phyloP scores from a whole-genome alignment of 2,888 invertebrate species.

The Rhingia campestris region DNA sequence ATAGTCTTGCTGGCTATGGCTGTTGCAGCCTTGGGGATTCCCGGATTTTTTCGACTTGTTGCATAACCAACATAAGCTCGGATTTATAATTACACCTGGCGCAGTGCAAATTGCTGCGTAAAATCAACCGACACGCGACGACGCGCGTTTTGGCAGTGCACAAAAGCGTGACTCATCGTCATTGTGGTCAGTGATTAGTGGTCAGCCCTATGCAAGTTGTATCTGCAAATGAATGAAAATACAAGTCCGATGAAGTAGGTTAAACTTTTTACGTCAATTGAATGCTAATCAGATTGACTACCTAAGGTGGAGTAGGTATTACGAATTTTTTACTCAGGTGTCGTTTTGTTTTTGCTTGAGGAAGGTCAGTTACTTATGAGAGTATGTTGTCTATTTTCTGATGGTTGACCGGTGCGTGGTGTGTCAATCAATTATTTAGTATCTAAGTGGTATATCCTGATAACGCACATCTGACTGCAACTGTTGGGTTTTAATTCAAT shows the following conservation, averaged over 20 bases:
- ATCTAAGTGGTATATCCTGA: too few relatives aligned
- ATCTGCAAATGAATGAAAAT: neutral
- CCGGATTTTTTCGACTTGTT: conserved; percentile 42
- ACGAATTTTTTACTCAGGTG: too few relatives aligned
- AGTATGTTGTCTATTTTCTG: too few relatives aligned
- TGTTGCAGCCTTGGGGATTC: conserved; percentile 67
- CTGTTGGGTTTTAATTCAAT: too few relatives aligned
- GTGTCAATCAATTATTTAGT: too few relatives aligned
- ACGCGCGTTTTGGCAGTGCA: conserved; percentile 8
- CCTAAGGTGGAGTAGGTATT: neutral
- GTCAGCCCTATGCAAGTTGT: neutral
- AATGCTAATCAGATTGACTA: conserved; percentile 54
- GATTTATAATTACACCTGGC: conserved; percentile 37
- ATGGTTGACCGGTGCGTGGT: too few relatives aligned
- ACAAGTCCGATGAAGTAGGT: conserved; percentile 45
- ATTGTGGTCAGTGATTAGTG: neutral
- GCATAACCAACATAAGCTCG: conserved; percentile 39
- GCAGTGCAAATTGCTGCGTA: neutral
- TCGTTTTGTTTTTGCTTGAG: too few relatives aligned
- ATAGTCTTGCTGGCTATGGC: neutral
- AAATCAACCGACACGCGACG: neutral
- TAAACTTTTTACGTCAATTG: conserved; percentile 43
- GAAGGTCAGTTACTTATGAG: too few relatives aligned
- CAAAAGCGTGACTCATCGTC: conserved; percentile 6
- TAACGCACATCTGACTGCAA: too few relatives aligned